phyloP scores from a whole-genome alignment of 2,113 vertebrate genomes.

The Salvelinus alpinus region DNA sequence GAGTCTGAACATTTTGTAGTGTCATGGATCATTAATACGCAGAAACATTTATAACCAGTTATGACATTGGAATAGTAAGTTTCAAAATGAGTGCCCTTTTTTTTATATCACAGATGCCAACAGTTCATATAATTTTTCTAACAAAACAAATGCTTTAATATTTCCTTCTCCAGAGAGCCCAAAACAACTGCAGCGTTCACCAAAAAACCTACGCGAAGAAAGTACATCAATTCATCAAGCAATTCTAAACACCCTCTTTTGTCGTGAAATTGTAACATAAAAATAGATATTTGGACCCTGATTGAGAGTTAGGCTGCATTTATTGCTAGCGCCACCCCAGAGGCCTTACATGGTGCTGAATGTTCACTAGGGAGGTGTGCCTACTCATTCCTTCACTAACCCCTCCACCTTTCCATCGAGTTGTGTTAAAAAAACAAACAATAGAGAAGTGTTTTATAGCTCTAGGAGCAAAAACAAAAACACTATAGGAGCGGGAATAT shows the following conservation, averaged over 20 bases:
- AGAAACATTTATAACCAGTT: slow-evolving; percentile 64
- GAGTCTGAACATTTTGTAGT: slow-evolving; percentile 62
- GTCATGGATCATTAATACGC: slow-evolving; percentile 61
- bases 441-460: slow-evolving; percentile 28
- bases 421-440: slow-evolving; percentile 25
- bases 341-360: slow-evolving; percentile 45
- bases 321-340: slow-evolving; percentile 54
- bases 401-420: slow-evolving; percentile 2
- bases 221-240: slow-evolving; percentile 38
- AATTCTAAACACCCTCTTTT: slow-evolving; percentile 25
- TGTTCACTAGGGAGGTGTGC: slow-evolving; percentile 24
- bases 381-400: slow-evolving; percentile 16
- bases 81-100: slow-evolving; percentile 44
- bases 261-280: slow-evolving; percentile 28
- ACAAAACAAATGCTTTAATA: slow-evolving; percentile 49
- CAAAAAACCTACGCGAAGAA: slow-evolving; percentile 33
- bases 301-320: slow-evolving; percentile 55
- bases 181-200: slow-evolving; percentile 47
- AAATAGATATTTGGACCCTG: slow-evolving; percentile 60
- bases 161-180: slow-evolving; percentile 48
- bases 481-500: slow-evolving; percentile 14
- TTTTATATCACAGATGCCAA: slow-evolving; percentile 20
- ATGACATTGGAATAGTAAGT: slow-evolving; percentile 48
- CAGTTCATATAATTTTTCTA: slow-evolving; percentile 65
- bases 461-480: slow-evolving; percentile 6